Conservation (phyloP, 2,888 invertebrate species). For the Apeira syringaria region DNA sequence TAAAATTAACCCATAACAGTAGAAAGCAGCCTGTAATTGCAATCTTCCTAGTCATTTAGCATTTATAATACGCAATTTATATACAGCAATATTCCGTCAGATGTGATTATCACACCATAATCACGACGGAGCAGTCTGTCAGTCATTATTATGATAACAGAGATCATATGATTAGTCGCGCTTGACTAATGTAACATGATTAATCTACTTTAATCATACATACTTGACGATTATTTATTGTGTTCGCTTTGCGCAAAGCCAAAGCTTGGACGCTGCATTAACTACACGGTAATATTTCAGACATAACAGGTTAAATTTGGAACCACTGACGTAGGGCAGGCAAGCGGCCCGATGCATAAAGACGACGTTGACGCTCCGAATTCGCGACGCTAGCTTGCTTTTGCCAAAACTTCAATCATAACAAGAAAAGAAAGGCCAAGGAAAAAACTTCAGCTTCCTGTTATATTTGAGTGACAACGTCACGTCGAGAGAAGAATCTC, state of each 20-base stretch:
- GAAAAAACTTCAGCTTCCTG: constrained; percentile 52
- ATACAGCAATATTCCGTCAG: constrained; percentile 24
- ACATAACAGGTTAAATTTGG: constrained; percentile 64
- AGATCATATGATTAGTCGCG: constrained; percentile 18
- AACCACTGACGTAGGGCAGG: constrained; percentile 55
- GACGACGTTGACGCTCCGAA: constrained; percentile 8
- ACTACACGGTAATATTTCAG: constrained; percentile 55
- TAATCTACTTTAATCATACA: constrained; percentile 17
- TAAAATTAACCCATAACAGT: constrained; percentile 23
- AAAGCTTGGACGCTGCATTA: constrained; percentile 48
- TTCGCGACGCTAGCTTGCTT: constrained; percentile 5
- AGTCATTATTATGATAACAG: constrained; percentile 11
- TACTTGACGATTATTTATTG: constrained; percentile 16
- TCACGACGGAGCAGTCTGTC: constrained; percentile 17
- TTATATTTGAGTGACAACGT: constrained; percentile 54
- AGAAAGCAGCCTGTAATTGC: constrained; percentile 41
- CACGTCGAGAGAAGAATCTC: constrained; percentile 47
- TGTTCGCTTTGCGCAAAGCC: constrained; percentile 28
- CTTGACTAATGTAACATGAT: no score
- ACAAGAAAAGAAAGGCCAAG: constrained; percentile 39
- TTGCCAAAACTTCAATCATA: constrained; percentile 23
- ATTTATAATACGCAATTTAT: constrained; percentile 23
- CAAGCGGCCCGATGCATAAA: constrained; percentile 48
- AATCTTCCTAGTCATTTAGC: constrained; percentile 30
- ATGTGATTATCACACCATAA: constrained; percentile 34